Conservation (phyloP, 2,113 vertebrate genomes). For the Callipepla squamata region DNA sequence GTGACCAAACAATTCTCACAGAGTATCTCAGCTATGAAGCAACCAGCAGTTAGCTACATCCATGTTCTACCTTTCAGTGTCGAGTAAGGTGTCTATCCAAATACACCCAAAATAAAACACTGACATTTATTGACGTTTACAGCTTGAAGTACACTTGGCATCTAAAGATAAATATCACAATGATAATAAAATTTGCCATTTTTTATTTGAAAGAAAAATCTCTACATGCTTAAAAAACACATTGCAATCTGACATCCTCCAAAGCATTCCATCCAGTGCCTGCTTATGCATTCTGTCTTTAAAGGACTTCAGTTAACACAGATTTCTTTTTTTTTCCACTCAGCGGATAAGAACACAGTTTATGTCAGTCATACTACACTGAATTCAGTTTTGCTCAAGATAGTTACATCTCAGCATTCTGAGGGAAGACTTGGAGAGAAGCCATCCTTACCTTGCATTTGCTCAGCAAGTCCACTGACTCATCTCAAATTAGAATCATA, state of each 20-base stretch:
- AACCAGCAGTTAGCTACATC: background rate
- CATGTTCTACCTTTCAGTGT: background rate
- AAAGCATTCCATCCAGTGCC: background rate
- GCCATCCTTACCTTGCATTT: background rate
- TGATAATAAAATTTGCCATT: background rate
- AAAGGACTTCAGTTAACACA: background rate
- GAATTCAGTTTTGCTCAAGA: background rate
- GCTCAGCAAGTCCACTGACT: background rate
- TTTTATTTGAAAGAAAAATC: background rate
- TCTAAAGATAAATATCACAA: background rate
- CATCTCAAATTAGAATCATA: background rate
- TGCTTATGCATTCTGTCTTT: background rate
- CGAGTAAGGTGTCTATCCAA: accelerated
- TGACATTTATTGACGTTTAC: background rate
- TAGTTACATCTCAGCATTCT: background rate
- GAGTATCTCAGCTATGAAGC: background rate
- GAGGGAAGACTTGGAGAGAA: accelerated
- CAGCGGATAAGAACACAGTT: background rate
- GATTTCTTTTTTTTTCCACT: background rate
- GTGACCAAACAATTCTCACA: too few relatives aligned
- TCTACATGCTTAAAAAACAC: background rate
- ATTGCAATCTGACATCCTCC: background rate
- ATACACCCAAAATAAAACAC: background rate
- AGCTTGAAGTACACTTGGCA: background rate
- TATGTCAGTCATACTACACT: background rate